Base-by-base conservation (phyloP, 2,113 vertebrate species). In the Platycercus adscitus region DNA sequence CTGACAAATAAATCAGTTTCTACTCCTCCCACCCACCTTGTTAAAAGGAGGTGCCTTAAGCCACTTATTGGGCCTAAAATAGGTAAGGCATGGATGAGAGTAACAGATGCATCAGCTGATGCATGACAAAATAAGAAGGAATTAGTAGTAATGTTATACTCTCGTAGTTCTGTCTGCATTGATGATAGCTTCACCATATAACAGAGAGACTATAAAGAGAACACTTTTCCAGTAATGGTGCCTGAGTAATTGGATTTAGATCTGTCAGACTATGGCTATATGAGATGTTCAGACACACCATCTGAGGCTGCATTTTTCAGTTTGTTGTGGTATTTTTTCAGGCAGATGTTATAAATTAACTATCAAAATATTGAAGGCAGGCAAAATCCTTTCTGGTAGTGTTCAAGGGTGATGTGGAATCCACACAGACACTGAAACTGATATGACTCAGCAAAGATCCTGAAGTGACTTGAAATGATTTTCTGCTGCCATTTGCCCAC, bases 271-370 rank as follows among this genome's bases (percentile, higher is more conserved):
- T 89, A 88, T 61, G 52, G 61, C 91, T 91, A 7, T 66, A 29
- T 68, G 66, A 87, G 55, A 71, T 95, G 81, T 95, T 96, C 93
- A 96, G 84, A 94, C 86, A 96, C 82, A 86, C 79, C 15, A 44
- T 94, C 93, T 86, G 50, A 70, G 93, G 89, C 92, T 95, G 66
- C 83, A 53, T 86, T 97, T 97, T 96, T 95, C 88, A 91, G 73
- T 87, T 89, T 84, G 24, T 71, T 96, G 93, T 88, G 94, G 94
- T 95, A 88, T 55, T 65, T 65, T 81, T 84, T 82, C 82, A 96
- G 73, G 81, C 95, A 98, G 93, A 96, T 97, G 95, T 94, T 98
- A 80, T 91, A 94, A 96, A 97, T 97, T 93, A 95, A 64, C 61
- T 92, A 65, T 87, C 94, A 95, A 98, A 97, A 97, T 96, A 92